Base-by-base conservation (phyloP, 2,113 vertebrate genomes). In the Nicator chloris region DNA sequence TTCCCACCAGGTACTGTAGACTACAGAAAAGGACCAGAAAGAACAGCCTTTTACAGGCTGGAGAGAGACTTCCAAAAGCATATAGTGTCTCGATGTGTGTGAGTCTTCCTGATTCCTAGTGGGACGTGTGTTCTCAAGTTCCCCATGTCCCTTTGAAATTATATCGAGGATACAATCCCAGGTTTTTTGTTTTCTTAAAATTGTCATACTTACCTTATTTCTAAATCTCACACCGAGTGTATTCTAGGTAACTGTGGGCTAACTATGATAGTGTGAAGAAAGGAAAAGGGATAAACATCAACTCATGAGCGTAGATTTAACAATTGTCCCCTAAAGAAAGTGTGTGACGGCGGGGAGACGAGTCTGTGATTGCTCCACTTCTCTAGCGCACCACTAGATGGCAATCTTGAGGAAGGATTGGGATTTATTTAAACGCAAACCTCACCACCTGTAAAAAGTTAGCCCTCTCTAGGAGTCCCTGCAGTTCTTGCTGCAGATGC, bases 401-500 rank as follows among this genome's bases (percentile, higher is more conserved):
- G 96, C 95, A 97, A 42, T 86, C 57, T 97, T 92, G 68, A 92
- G 71, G 59, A 96, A 85, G 89, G 78, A 73, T 66, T 94, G 6
- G 60, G 19, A 31, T 44, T 31, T 42, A 47, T 92, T 77, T 10
- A 13, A 12, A 6, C 15, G 1, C 51, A 21, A 1, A 21, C 15
- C 13, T 35, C 20, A 2, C 13, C 21, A 10, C 11, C 35, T 53
- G n/a, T 86, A 28, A n/a, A 35, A 80, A 86, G 65, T 83, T 94
- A 75, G 27, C 27, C 26, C 19, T 54, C 20, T 54, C 51, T 30
- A 44, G 65, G 49, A 90, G 86, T 82, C 77, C 76, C 51, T 90
- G 21, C 24, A 6, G 8, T 56, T 76, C 33, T 68, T 61, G 45
- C 82, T 59, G 66, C 73, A 66, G 47, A 73, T 66, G 59, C 63